Base-by-base conservation (phyloP, 2,797 vertebrate species). In the Melanotaenia trifasciata region DNA sequence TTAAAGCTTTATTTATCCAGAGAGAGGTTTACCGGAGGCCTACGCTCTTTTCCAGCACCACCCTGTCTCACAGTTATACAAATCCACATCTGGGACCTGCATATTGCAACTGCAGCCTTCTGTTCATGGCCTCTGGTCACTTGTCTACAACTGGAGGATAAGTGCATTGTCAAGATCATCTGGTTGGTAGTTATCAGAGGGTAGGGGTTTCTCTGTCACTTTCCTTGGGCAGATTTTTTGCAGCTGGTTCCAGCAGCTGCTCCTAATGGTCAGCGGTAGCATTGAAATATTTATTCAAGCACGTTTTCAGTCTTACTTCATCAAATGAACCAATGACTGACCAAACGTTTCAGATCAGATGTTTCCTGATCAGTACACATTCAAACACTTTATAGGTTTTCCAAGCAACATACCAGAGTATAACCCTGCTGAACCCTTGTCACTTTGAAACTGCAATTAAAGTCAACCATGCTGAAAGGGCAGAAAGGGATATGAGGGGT, bases 161-260 rank as follows among this genome's bases (percentile, higher is more conserved):
- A 72, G 70, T 76, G 59, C 35, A 51, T 62, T 53, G 50, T 56
- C 58, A 75, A 76, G 80, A 83, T 86, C 74, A 82, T 33, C 24
- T 67, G 59, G 28, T 43, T 66, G 58, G 16, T 59, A 62, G 38
- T n/a, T 53, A 61, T 69, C 36, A 50, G 22, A 65, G 14, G 10
- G 32, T 9, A 38, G 20, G 26, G 6, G 28, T 14, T 60, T 13
- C 38, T 60, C 22, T 22, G 66, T 67, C 12, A 5, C 18, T 58
- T 75, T 50, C 26, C 61, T 58, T 56, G 32, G 64, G 36, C 54
- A 43, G 16, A 50, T 28, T 63, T 51, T 65, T 56, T 65, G 45
- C 63, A 71, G 60, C 63, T 68, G 64, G 30, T 60, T 43, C 24
- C 9, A 50, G 57, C 51, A 57, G 28, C 56, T 47, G 26, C 35